A percentile compares a stretch with the other conserved stretches of the same genome.
Evolutionary conservation across 2,888 invertebrate species (phyloP).

Genomic region (Dicycla oo): DNA sequence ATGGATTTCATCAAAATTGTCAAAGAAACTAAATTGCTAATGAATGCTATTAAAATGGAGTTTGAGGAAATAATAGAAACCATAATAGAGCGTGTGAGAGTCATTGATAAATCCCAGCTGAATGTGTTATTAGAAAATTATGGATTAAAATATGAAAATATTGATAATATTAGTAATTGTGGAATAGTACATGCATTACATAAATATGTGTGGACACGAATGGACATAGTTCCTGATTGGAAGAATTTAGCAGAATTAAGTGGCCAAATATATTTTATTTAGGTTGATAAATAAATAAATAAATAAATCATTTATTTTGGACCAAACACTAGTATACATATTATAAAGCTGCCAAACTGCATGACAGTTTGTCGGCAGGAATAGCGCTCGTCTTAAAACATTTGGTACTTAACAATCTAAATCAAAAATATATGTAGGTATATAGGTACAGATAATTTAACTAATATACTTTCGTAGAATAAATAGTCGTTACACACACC

Average conservation of each 20-base stretch:
- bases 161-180: background rate
- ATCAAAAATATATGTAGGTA: too few relatives aligned
- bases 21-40: conserved; percentile 15
- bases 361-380: too few relatives aligned
- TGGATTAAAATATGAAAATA: background rate
- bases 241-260: background rate
- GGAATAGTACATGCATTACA: conserved; percentile 16
- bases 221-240: background rate
- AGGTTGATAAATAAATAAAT: too few relatives aligned
- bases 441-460: too few relatives aligned
- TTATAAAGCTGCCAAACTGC: too few relatives aligned
- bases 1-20: conserved; percentile 26
- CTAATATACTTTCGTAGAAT: too few relatives aligned
- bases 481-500: too few relatives aligned
- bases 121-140: conserved; percentile 5
- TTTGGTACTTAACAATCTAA: too few relatives aligned
- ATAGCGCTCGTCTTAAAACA: too few relatives aligned
- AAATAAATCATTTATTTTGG: too few relatives aligned
- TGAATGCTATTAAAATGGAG: conserved; percentile 34
- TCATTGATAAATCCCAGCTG: conserved; percentile 6
- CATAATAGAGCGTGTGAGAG: background rate
- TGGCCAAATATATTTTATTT: background rate
- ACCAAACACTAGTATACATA: too few relatives aligned
- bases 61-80: conserved; percentile 12
- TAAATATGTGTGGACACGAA: background rate